Evolutionary conservation across 1,140 invertebrate genomes (phyloP).

Genomic region (Nasonia longicornis): DNA sequence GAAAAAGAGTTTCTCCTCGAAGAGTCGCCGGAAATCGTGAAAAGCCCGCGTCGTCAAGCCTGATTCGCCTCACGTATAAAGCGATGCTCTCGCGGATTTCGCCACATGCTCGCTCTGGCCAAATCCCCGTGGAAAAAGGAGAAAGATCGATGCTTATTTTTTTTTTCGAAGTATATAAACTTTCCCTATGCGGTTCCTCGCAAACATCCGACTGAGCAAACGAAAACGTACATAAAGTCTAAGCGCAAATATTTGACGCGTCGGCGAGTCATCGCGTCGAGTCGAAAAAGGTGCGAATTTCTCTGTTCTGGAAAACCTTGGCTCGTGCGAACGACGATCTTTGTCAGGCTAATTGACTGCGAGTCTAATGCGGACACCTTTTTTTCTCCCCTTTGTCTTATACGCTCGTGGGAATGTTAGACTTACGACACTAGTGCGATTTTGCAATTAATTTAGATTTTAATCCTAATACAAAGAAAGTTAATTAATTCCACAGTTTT

Average conservation of each 20-base stretch:
- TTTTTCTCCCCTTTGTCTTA: neutral
- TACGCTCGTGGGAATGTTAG: neutral
- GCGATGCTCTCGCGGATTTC: neutral
- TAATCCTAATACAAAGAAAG: neutral
- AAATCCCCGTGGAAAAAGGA: neutral
- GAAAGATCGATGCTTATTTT: no score
- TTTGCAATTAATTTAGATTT: neutral
- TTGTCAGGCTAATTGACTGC: neutral
- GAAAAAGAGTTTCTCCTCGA: neutral
- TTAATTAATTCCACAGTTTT: no score
- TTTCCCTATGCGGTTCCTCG: no score
- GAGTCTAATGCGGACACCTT: neutral
- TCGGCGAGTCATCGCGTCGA: neutral
- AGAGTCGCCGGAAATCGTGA: slow-evolving; percentile 2
- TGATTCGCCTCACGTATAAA: neutral
- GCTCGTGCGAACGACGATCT: neutral
- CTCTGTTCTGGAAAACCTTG: slow-evolving; percentile 12
- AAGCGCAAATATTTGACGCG: neutral
- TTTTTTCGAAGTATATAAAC: no score
- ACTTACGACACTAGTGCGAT: neutral
- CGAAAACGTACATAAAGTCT: no score
- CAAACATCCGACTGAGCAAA: no score
- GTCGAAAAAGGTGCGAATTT: slow-evolving; percentile 1
- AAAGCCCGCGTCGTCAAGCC: neutral
- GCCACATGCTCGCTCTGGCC: neutral